A percentile compares a stretch with the other conserved stretches of the same genome.
These are phyloP conservation scores for Timema cristinae DNA, from an alignment of 2,888 invertebrate species.

Conservation along the genomic window DNA sequence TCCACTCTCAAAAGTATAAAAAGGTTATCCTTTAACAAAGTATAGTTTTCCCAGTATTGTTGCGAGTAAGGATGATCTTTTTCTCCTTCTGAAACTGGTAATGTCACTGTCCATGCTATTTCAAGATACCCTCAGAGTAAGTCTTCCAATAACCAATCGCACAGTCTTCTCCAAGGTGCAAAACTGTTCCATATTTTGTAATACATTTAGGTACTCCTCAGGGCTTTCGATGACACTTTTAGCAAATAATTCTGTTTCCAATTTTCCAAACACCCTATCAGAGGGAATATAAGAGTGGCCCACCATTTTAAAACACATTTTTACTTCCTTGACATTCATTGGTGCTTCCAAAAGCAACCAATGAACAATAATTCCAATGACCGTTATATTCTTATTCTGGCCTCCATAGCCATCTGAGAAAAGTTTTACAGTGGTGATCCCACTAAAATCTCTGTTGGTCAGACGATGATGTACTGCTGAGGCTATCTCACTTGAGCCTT, in stretches of 20 bases:
- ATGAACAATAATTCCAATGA: neutral
- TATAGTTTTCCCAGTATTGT: neutral
- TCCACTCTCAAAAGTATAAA: neutral
- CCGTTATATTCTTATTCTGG: slow-evolving; percentile 8
- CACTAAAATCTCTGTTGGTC: neutral
- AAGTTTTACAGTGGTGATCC: neutral
- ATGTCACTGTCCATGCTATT: neutral
- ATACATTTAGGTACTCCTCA: neutral
- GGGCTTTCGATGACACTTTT: slow-evolving; percentile 2
- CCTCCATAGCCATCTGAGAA: neutral
- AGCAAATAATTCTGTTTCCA: neutral
- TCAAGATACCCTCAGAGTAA: neutral
- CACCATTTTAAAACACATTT: neutral
- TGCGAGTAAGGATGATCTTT: slow-evolving; percentile 1
- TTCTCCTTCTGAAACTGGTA: neutral
- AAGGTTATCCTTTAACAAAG: neutral
- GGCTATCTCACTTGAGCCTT: neutral
- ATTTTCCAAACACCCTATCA: neutral
- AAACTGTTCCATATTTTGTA: neutral
- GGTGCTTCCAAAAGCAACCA: slow-evolving; percentile 11
- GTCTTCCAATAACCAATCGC: neutral
- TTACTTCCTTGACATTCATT: neutral
- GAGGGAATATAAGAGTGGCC: neutral
- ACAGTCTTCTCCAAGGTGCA: slow-evolving; percentile 6
- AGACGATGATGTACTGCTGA: slow-evolving; percentile 10